Conservation (phyloP, 1,140 invertebrate genomes). For the Panonychus citri region DNA sequence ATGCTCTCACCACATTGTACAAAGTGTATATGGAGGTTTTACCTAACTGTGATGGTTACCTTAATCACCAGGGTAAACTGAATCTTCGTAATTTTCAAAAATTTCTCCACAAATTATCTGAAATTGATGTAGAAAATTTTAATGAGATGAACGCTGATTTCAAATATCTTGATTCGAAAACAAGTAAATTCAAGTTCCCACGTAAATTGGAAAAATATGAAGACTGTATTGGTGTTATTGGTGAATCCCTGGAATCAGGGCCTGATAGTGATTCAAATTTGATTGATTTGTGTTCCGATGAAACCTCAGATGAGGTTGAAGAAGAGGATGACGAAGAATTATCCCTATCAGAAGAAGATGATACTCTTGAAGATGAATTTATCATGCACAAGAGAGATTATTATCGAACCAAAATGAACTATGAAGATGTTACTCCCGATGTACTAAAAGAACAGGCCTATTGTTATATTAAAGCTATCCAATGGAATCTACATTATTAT, state of each 20-base stretch:
- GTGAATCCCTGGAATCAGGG: conserved; percentile 16
- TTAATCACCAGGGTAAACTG: conserved; percentile 67
- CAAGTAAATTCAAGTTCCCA: conserved; percentile 23
- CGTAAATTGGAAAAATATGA: neutral
- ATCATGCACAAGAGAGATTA: conserved; percentile 63
- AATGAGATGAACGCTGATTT: conserved; percentile 51
- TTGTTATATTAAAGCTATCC: conserved; percentile 70
- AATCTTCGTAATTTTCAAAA: conserved; percentile 62
- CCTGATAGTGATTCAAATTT: conserved; percentile 16
- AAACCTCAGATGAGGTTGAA: conserved; percentile 19
- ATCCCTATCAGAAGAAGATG: conserved; percentile 22
- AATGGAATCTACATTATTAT: conserved; percentile 92
- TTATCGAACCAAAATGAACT: conserved; percentile 70
- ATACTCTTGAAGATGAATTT: conserved; percentile 36
- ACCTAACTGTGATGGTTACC: conserved; percentile 64
- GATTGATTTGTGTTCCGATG: conserved; percentile 4
- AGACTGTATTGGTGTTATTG: conserved; percentile 20
- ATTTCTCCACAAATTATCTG: conserved; percentile 49
- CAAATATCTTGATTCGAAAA: conserved; percentile 58
- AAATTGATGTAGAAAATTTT: conserved; percentile 62
- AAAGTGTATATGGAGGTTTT: conserved; percentile 63
- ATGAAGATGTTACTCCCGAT: conserved; percentile 41
- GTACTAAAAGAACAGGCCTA: conserved; percentile 53
- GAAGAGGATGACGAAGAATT: conserved; percentile 26
- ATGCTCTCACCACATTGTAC: conserved; percentile 64